A percentile compares a stretch with the other conserved stretches of the same genome.
phyloP scores from a whole-genome alignment of 2,113 vertebrate genomes.

The Dicaeum eximium region DNA sequence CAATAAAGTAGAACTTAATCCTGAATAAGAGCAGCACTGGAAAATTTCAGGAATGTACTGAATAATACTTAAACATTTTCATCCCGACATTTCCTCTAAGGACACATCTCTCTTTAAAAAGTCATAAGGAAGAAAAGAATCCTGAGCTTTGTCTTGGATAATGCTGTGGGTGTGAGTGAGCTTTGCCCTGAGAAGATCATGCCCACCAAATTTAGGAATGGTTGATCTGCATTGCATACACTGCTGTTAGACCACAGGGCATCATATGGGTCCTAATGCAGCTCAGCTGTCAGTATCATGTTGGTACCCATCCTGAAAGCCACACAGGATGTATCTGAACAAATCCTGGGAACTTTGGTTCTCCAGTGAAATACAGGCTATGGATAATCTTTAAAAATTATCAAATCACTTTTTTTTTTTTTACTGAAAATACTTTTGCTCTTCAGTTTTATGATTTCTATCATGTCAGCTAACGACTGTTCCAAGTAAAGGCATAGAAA shows the following conservation, averaged over 20 bases:
- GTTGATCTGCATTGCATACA: background rate
- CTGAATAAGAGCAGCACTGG: constrained; percentile 2
- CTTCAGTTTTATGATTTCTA: background rate
- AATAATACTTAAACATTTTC: background rate
- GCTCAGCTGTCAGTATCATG: background rate
- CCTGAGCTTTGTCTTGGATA: background rate
- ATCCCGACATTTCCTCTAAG: background rate
- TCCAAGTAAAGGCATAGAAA: background rate
- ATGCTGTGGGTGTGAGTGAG: background rate
- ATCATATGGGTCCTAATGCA: background rate
- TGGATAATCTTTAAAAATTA: background rate
- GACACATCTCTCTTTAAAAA: background rate
- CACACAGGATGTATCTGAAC: background rate
- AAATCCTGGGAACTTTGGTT: background rate
- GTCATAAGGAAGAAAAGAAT: background rate
- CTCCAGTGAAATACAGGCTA: background rate
- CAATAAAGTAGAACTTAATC: constrained; percentile 39
- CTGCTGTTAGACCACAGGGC: background rate
- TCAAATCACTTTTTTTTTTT: background rate
- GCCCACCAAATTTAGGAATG: background rate
- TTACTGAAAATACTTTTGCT: background rate
- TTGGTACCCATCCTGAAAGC: background rate
- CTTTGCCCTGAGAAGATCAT: background rate
- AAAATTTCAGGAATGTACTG: background rate
- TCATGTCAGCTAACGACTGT: background rate